A percentile compares a stretch with the other conserved stretches of the same genome.
Evolutionary conservation across 2,797 vertebrate genomes (phyloP).

Genomic region (Acanthiza pusilla): DNA sequence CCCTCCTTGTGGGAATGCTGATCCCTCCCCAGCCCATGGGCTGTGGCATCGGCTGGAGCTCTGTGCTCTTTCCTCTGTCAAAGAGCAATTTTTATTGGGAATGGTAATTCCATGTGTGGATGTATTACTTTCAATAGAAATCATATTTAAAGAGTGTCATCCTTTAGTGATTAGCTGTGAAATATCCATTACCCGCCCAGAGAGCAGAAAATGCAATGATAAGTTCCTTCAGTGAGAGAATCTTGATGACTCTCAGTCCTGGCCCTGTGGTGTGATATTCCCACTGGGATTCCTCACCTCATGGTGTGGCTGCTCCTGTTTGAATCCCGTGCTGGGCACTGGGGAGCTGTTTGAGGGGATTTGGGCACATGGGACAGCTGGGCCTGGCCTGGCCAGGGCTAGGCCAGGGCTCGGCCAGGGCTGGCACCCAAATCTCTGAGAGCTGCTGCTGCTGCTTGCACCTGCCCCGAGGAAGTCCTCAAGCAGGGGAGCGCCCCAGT

Average conservation of each 20-base stretch:
- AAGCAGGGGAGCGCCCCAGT: background rate
- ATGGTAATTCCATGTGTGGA: background rate
- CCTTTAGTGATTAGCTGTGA: background rate
- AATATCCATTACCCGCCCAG: background rate
- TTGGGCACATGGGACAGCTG: background rate
- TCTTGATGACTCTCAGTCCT: background rate
- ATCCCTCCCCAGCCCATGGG: background rate
- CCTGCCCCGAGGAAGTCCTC: rapidly evolving
- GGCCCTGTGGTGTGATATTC: background rate
- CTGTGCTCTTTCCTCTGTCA: background rate
- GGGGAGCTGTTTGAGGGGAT: background rate
- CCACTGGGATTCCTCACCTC: background rate
- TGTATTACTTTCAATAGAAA: background rate
- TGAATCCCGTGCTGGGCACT: rapidly evolving
- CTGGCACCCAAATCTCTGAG: background rate
- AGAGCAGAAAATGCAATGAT: background rate
- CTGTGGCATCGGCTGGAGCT: no score
- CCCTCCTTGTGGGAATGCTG: background rate
- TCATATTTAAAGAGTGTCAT: background rate
- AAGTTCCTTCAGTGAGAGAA: background rate
- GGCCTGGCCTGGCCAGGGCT: no score
- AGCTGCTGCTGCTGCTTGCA: background rate
- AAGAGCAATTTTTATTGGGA: background rate
- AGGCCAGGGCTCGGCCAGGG: background rate
- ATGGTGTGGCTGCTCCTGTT: background rate